These are phyloP conservation scores for Tarsius wallacei DNA, from an alignment of 2,797 vertebrate species.

Conservation along the genomic window DNA sequence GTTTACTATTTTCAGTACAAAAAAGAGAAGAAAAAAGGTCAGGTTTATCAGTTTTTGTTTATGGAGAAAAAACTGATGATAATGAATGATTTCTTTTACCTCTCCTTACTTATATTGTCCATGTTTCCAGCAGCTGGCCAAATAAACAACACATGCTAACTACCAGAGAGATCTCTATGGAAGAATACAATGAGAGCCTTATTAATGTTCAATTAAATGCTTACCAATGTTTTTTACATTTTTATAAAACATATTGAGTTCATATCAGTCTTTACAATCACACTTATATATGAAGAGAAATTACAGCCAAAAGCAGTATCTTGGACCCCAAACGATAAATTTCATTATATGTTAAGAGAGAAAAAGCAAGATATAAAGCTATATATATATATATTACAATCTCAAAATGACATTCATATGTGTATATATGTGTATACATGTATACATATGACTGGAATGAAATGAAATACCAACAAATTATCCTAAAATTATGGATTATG, in stretches of 20 bases:
- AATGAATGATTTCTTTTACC: not conserved
- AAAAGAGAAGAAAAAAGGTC: not conserved
- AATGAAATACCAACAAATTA: not conserved
- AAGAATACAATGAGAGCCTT: constrained; percentile 23
- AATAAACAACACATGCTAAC: not conserved
- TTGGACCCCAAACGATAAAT: not conserved
- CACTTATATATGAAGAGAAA: not conserved
- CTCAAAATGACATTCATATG: not conserved
- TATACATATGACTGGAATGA: not conserved
- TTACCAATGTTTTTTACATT: constrained; percentile 12
- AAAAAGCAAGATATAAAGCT: not conserved
- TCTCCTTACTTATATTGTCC: not conserved
- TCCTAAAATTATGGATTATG: constrained; percentile 18
- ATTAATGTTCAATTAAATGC: not conserved
- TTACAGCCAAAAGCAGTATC: not conserved
- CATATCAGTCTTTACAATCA: not conserved
- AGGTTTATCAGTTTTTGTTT: not conserved
- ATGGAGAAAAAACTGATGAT: not conserved
- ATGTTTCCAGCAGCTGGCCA: not conserved
- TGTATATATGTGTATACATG: not conserved
- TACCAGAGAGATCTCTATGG: not conserved
- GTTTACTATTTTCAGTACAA: not conserved
- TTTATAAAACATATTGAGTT: constrained; percentile 17
- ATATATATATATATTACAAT: not conserved
- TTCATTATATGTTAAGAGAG: constrained; percentile 12